Evolutionary conservation across 37 sponge, comb jelly and placozoan species (phyloP).

Genomic region (Diacarnus erythraeanus): DNA sequence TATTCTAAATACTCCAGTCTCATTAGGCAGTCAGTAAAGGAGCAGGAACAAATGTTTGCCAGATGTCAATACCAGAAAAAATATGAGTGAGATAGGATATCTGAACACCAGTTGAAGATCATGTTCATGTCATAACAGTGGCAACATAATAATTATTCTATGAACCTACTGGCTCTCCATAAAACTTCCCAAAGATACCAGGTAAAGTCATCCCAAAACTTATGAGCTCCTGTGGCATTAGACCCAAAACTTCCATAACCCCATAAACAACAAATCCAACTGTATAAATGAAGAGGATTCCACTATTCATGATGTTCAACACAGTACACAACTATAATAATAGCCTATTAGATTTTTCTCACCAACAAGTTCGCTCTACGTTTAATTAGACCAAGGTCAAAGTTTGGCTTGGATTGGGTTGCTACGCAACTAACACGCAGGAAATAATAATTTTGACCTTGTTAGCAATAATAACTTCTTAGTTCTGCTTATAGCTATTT

Average conservation of each 20-base stretch:
- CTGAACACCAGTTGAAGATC: no score
- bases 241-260: conserved; percentile 57
- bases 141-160: background rate
- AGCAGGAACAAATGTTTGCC: no score
- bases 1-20: no score
- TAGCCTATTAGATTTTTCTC: background rate
- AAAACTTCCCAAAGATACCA: conserved; percentile 35
- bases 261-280: conserved; percentile 29
- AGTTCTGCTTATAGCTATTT: background rate
- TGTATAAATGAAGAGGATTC: conserved; percentile 29
- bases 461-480: no score
- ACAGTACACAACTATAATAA: no score
- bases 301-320: no score
- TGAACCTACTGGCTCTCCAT: conserved; percentile 56
- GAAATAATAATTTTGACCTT: background rate
- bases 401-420: background rate
- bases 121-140: background rate
- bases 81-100: background rate
- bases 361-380: background rate
- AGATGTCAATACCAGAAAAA: background rate
- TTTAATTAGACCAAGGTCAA: background rate
- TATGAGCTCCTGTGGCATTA: conserved; percentile 64
- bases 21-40: no score
- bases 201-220: conserved; percentile 61
- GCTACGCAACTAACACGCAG: background rate